phyloP scores from a whole-genome alignment of 2,113 vertebrate species.

The Syngnathus scovelli region DNA sequence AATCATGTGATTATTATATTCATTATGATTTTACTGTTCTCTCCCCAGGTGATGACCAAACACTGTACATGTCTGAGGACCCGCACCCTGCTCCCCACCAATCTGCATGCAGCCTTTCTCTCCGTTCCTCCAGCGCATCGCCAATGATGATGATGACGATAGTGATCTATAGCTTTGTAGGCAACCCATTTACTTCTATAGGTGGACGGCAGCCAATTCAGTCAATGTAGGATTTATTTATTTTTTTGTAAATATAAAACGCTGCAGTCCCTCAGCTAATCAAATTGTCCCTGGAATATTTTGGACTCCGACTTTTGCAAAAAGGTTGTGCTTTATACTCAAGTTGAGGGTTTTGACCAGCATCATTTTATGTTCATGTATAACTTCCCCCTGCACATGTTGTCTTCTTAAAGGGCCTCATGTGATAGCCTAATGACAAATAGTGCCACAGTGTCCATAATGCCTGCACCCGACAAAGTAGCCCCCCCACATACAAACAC shows the following conservation, averaged over 20 bases:
- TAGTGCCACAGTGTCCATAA: conserved; percentile 45
- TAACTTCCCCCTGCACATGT: conserved; percentile 35
- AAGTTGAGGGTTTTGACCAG: conserved; percentile 59
- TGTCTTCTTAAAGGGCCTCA: conserved; percentile 37
- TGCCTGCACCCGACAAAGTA: conserved; percentile 52
- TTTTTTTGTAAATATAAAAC: conserved; percentile 19
- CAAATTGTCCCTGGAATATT: conserved; percentile 3
- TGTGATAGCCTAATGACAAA: conserved; percentile 52
- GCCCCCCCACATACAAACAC: not conserved
- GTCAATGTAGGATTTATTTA: not conserved
- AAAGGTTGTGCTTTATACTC: conserved; percentile 46
- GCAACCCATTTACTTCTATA: not conserved
- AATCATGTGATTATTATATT: not conserved
- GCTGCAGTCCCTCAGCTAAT: not conserved
- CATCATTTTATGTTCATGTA: conserved; percentile 51
- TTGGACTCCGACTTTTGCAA: not conserved
- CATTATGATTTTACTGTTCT: conserved; percentile 3
- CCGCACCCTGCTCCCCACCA: conserved; percentile 5
- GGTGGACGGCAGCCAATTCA: not conserved
- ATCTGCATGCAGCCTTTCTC: conserved; percentile 61
- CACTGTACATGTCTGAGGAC: conserved; percentile 48
- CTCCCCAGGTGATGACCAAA: conserved; percentile 56
- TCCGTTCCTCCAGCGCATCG: conserved; percentile 32
- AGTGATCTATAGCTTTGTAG: conserved; percentile 52
- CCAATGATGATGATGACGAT: conserved; percentile 40